Conservation (phyloP, 2,888 invertebrate genomes). For the Diaphora mendica region DNA sequence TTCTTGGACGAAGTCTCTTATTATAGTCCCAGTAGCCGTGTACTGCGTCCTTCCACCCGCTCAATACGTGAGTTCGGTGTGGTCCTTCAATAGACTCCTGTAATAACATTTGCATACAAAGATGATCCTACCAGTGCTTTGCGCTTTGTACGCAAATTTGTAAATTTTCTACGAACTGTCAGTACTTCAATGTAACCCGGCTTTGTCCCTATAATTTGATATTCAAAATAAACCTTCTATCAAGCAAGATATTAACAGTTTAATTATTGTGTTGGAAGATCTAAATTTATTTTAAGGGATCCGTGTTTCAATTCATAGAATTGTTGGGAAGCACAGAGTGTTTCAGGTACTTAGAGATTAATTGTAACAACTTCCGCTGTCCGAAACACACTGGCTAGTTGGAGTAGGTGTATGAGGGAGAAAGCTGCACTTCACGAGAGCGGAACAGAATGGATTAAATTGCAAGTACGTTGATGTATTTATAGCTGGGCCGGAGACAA, state of each 20-base stretch:
- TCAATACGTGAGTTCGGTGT: conserved; percentile 68
- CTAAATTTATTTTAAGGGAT: conserved; percentile 53
- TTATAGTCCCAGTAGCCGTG: conserved; percentile 59
- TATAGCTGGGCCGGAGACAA: conserved; percentile 85
- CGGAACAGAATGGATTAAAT: conserved; percentile 84
- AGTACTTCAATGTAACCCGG: conserved; percentile 46
- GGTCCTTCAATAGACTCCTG: conserved; percentile 75
- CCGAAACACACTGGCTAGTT: conserved; percentile 61
- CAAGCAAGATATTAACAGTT: conserved; percentile 35
- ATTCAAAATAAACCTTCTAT: conserved; percentile 29
- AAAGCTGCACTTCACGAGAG: conserved; percentile 67
- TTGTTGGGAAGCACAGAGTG: conserved; percentile 62
- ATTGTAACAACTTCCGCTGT: conserved; percentile 76
- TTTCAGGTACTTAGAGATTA: conserved; percentile 62
- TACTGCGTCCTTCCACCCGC: conserved; percentile 57
- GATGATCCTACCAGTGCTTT: conserved; percentile 70
- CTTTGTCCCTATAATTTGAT: conserved; percentile 35
- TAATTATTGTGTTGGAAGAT: conserved; percentile 20
- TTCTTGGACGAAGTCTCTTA: conserved; percentile 62
- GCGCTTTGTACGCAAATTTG: conserved; percentile 76
- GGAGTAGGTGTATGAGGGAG: conserved; percentile 61
- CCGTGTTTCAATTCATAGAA: conserved; percentile 65
- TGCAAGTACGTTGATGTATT: conserved; percentile 86
- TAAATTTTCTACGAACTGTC: conserved; percentile 70
- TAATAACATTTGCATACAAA: conserved; percentile 82